phyloP scores from a whole-genome alignment of 2,113 vertebrate genomes.

The Neotoma lepida region DNA sequence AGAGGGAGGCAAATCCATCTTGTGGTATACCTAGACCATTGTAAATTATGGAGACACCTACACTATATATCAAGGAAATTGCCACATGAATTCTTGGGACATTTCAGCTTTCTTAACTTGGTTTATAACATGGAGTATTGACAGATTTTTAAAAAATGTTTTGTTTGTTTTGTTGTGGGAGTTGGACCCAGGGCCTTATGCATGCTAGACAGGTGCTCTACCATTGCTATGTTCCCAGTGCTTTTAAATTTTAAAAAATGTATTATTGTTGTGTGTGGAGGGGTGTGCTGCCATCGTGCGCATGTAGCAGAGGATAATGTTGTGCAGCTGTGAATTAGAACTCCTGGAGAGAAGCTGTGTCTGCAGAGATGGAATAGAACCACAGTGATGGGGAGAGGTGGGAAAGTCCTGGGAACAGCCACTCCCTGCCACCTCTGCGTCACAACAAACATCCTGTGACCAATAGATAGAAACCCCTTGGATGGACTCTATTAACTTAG shows the following conservation, averaged over 20 bases:
- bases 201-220: background rate
- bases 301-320: background rate
- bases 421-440: background rate
- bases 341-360: background rate
- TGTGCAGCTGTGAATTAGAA: background rate
- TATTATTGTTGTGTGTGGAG: background rate
- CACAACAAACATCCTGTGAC: background rate
- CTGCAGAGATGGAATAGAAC: background rate
- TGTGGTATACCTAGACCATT: background rate
- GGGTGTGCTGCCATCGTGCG: background rate
- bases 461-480: background rate
- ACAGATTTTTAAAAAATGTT: background rate
- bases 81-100: background rate
- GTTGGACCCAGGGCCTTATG: background rate
- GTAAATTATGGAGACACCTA: background rate
- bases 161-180: too few relatives aligned
- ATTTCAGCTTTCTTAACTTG: background rate
- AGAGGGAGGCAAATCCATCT: background rate
- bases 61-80: background rate
- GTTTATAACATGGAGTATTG: background rate
- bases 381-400: background rate
- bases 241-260: background rate
- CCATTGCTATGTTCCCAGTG: too few relatives aligned
- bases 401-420: background rate
- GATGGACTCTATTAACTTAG: background rate